Evolutionary conservation across 2,888 invertebrate species (phyloP), one percentile per base, ranked within the genome.

Genomic region (Ectemnius cavifrons): DNA sequence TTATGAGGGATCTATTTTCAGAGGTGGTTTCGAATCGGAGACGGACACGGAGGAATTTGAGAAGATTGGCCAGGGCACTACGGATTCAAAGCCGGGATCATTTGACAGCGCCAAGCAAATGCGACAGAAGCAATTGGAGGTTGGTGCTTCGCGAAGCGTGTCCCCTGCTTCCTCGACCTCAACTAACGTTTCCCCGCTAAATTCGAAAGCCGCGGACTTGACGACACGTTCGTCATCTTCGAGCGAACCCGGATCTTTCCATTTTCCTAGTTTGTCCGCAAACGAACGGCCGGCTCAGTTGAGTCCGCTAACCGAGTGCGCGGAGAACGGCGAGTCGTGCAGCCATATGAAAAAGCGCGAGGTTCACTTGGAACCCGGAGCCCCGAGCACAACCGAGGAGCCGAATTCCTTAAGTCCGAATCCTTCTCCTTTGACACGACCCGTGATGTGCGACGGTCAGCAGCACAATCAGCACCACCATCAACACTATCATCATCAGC

Each of bases 11-110:
- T 37, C 8, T 37, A 1, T 37, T 37, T 37, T 37, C 91, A 96
- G 96, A 88, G 95, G 94, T 78, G 88, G 84, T 46, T 95, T 95
- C 87, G 96, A 96, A 88, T 96, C 96, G 0, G 96, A 96, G 91
- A 95, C 95, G 0, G 96, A 96, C 86, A 95, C 95, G 0, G 96
- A 96, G 85, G 96, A 96, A 87, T 96, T 96, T 91, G 96, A 96
- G 91, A 95, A 95, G 88, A 94, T 96, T 8, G 93, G 94, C 16
- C 95, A 94, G 89, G 84, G 84, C 2, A 80, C 57, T 6, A 66
- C 79, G 63, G 90, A 90, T 67, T 86, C 87, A 28, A 90, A 90
- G 73, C 83, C 87, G 59, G 84, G 77, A 16, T 86, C 86, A 4
- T 88, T 84, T 82, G 88, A 90, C 65, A 84, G 85, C 67, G 77